Conservation (phyloP, 2,113 vertebrate genomes). For the Dasyurus viverrinus region DNA sequence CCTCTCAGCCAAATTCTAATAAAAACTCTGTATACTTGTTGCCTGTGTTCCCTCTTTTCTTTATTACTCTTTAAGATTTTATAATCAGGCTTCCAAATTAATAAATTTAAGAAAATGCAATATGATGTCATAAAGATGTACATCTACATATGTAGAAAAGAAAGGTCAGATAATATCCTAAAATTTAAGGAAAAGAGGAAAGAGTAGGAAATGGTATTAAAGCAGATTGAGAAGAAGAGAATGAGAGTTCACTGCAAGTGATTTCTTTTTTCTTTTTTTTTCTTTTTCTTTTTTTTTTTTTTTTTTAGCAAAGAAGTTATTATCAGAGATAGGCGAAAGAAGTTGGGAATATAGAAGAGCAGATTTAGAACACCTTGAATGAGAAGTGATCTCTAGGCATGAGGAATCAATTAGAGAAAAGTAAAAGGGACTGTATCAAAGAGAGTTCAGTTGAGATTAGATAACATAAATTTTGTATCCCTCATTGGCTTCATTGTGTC, state of each 20-base stretch:
- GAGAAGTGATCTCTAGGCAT: background rate
- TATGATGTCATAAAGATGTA: too few species aligned
- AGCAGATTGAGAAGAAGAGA: background rate
- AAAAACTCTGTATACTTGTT: too few species aligned
- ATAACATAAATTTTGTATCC: background rate
- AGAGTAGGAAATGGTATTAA: background rate
- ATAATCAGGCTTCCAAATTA: too few species aligned
- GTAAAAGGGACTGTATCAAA: background rate
- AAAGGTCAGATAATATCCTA: background rate
- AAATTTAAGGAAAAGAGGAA: background rate
- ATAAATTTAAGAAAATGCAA: too few species aligned
- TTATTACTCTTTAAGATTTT: too few species aligned
- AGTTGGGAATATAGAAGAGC: background rate
- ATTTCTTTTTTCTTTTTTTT: background rate
- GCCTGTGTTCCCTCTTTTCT: too few species aligned
- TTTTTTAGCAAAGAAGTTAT: background rate
- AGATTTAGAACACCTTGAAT: background rate
- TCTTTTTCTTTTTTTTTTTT: background rate
- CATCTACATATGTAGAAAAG: too few species aligned
- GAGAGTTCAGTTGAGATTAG: background rate
- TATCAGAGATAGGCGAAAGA: background rate
- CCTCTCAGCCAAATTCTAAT: too few species aligned
- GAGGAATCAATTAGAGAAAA: background rate
- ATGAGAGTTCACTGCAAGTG: background rate
- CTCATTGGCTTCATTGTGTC: background rate